These are phyloP conservation scores for Anoplophora glabripennis DNA, from an alignment of 1,140 invertebrate species.

Conservation along the genomic window DNA sequence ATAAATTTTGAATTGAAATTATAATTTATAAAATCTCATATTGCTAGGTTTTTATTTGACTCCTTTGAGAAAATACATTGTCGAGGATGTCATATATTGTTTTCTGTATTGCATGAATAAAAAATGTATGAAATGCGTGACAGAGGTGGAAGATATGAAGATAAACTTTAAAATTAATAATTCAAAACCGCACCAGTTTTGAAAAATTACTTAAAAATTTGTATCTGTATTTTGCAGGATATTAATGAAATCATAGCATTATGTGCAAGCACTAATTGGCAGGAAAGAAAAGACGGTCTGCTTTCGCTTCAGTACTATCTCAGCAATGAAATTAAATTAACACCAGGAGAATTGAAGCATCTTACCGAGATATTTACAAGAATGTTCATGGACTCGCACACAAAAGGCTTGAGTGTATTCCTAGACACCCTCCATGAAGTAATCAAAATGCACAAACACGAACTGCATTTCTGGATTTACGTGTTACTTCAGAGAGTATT, in stretches of 20 bases:
- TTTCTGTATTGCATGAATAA: background rate
- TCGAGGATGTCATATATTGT: background rate
- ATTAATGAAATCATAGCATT: constrained; percentile 85
- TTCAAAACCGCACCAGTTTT: too few relatives aligned
- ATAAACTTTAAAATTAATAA: too few relatives aligned
- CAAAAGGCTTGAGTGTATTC: constrained; percentile 91
- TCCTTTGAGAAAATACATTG: too few relatives aligned
- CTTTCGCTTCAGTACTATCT: constrained; percentile 76
- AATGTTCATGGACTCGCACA: constrained; percentile 97
- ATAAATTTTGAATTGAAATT: too few relatives aligned
- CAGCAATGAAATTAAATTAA: constrained; percentile 66
- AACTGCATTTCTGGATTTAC: constrained; percentile 89
- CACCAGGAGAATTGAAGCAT: constrained; percentile 69
- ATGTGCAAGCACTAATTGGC: constrained; percentile 85
- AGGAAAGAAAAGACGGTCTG: constrained; percentile 88
- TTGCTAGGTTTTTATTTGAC: too few relatives aligned
- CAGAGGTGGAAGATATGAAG: too few relatives aligned
- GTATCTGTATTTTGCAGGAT: constrained; percentile 56
- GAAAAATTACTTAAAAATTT: too few relatives aligned
- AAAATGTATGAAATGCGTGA: background rate
- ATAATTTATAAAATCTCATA: too few relatives aligned
- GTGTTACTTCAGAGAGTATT: constrained; percentile 75
- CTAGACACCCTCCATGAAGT: constrained; percentile 88
- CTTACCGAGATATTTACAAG: constrained; percentile 90
- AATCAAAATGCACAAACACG: constrained; percentile 80